Conservation (phyloP, 2,888 invertebrate species). For the Nemoura dubitans region DNA sequence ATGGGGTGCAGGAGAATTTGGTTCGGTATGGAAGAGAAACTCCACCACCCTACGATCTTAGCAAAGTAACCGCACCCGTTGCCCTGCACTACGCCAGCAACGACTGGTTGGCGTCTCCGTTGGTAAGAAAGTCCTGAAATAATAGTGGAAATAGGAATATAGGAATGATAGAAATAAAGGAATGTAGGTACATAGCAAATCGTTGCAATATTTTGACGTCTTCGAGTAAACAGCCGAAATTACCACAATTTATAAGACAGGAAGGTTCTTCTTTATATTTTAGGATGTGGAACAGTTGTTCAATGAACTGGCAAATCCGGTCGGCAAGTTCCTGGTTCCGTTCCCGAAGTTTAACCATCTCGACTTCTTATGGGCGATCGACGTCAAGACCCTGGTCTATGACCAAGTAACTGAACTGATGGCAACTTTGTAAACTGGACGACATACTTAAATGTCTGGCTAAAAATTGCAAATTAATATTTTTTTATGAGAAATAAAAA, state of each 20-base stretch:
- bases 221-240: too few species aligned
- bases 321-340: conserved; percentile 67
- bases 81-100: conserved; percentile 71
- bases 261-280: conserved; percentile 49
- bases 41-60: conserved; percentile 58
- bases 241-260: too few species aligned
- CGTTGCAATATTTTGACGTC: too few species aligned
- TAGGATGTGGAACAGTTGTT: conserved; percentile 69
- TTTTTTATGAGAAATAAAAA: too few species aligned
- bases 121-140: conserved; percentile 43
- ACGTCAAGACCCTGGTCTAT: conserved; percentile 63
- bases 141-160: not conserved
- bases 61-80: conserved; percentile 67
- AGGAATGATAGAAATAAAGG: too few species aligned
- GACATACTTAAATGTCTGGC: too few species aligned
- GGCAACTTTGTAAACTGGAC: not conserved
- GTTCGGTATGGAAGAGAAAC: conserved; percentile 56
- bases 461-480: too few species aligned
- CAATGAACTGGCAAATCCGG: conserved; percentile 64
- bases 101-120: conserved; percentile 69
- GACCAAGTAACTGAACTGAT: conserved; percentile 65
- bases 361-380: conserved; percentile 71
- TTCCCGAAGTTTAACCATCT: conserved; percentile 71
- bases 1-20: conserved; percentile 58
- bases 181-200: too few species aligned